Percentiles rank a stretch among this genome's conserved stretches.
These are phyloP conservation scores for Papilio elwesi DNA, from an alignment of 2,888 invertebrate genomes.

Conservation along the genomic window DNA sequence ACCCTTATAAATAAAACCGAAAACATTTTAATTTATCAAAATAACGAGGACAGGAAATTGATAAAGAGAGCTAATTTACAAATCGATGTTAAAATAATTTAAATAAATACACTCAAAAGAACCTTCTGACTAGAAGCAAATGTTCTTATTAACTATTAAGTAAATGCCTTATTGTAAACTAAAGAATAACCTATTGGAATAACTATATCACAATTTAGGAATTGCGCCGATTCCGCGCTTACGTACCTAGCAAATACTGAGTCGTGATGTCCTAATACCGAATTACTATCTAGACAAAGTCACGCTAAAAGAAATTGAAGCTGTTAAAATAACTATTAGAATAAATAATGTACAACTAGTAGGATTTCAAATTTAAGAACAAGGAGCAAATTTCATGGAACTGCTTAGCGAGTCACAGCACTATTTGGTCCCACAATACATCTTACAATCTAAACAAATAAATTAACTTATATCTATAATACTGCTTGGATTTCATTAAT, in stretches of 20 bases:
- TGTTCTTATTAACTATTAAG: conserved; percentile 47
- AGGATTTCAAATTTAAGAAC: conserved; percentile 51
- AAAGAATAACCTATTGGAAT: conserved; percentile 60
- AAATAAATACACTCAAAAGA: conserved; percentile 45
- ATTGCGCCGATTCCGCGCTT: conserved; percentile 69
- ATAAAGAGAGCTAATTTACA: conserved; percentile 60
- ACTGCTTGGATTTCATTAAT: conserved; percentile 67
- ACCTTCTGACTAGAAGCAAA: conserved; percentile 64
- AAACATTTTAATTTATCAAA: conserved; percentile 41
- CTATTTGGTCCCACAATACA: conserved; percentile 74
- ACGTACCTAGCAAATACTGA: conserved; percentile 60
- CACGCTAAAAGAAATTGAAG: conserved; percentile 26
- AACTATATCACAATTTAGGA: conserved; percentile 82
- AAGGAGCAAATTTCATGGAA: conserved; percentile 61
- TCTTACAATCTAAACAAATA: conserved; percentile 59
- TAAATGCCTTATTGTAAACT: conserved; percentile 50
- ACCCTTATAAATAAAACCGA: conserved; percentile 47
- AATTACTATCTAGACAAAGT: conserved; percentile 25
- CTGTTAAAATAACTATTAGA: conserved; percentile 27
- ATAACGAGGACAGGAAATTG: neutral
- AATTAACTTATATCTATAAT: conserved; percentile 71
- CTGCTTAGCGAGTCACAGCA: conserved; percentile 68
- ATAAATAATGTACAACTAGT: conserved; percentile 37
- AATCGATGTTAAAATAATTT: conserved; percentile 44
- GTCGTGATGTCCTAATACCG: conserved; percentile 53